These are phyloP conservation scores for Glaucomys volans DNA, from an alignment of 2,113 vertebrate species.

Conservation along the genomic window DNA sequence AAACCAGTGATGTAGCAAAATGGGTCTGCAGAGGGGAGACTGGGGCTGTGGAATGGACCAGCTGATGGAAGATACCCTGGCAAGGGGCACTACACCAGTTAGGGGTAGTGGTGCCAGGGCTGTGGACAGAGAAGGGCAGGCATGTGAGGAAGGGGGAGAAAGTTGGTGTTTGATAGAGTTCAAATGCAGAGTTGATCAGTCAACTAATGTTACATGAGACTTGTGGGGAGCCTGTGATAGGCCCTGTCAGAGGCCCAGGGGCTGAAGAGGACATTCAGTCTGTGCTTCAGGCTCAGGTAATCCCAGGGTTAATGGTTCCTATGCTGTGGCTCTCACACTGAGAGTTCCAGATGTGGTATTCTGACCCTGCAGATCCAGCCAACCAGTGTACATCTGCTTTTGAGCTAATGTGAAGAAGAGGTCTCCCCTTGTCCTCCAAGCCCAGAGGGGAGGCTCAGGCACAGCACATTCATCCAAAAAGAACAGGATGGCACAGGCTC, in stretches of 20 bases:
- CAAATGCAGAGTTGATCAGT: background rate
- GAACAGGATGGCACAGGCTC: background rate
- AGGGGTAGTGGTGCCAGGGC: background rate
- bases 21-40: background rate
- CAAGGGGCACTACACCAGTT: background rate
- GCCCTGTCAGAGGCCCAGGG: background rate
- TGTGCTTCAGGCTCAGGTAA: background rate
- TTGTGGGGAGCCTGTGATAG: background rate
- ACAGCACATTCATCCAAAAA: background rate
- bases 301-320: constrained; percentile 62
- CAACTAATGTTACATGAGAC: background rate
- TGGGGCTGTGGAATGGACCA: background rate
- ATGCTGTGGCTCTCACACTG: constrained; percentile 27
- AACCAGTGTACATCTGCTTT: constrained; percentile 67
- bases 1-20: background rate
- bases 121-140: background rate
- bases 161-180: background rate
- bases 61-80: background rate
- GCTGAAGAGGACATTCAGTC: background rate
- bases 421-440: background rate
- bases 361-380: constrained; percentile 46
- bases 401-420: constrained; percentile 48
- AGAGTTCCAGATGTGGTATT: constrained; percentile 53
- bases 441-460: constrained; percentile 11
- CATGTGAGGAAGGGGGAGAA: background rate